Base-by-base conservation (phyloP, 2,797 vertebrate species). In the Channallabes apus region DNA sequence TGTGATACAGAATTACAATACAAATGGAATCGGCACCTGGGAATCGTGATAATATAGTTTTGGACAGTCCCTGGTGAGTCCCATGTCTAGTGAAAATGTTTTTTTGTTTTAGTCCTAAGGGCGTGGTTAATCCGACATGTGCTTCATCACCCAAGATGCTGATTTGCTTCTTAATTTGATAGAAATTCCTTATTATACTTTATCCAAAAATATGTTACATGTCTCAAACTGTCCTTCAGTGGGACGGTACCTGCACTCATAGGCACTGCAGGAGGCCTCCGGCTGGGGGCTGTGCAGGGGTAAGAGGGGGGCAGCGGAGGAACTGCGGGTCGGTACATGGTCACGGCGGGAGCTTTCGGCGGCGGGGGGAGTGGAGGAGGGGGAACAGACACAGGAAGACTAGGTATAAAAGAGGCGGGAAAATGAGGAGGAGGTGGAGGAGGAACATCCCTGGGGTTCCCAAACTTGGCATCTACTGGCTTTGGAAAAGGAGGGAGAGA, bases 241-340 rank as follows among this genome's bases (percentile, higher is more conserved):
- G 22, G 29, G 67, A 51, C 7, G 41, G 18, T 86, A 95, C 95
- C 94, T 91, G 93, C 86, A 82, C 86, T 86, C 67, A 92, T 90
- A 54, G 95, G 95, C n/a, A 96, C 91, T 35, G 94, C 94, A 11
- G 95, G 95, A 0, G 95, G 95, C 2, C 94, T 92, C 59, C 95
- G 91, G 61, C 92, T 94, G 0, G 93, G 93, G 76, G 95, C 96
- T 0, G 94, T 90, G 41, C 90, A 94, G 0, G 95, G 93, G 29
- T 95, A 96, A 0, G 95, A 94, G 0, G 94, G 94, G 0, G 94
- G 94, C 67, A 96, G 93, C 0, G 94, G 92, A 0, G 94, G 93
- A 82, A 95, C 87, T 1, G 86, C 78, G 0, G 93, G 90, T 87
- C 95, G 96, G 72, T 93, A 91, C 71, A 93, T 91, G 56, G 94